Conservation (phyloP, 1,140 invertebrate species). For the Helicoverpa armigera region DNA sequence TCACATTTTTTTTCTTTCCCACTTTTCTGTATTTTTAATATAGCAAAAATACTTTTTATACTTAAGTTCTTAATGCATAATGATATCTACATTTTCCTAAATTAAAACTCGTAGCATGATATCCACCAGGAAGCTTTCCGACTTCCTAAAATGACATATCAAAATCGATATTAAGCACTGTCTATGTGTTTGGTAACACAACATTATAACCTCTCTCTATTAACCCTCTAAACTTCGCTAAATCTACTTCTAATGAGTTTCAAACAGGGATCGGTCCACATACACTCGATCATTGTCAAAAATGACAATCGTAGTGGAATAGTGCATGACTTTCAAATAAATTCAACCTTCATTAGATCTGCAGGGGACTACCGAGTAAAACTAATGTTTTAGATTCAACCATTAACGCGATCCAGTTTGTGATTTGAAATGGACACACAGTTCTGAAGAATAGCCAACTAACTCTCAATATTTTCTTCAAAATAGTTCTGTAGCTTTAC, state of each 20-base stretch:
- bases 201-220: slow-evolving; percentile 5
- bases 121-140: too few relatives aligned
- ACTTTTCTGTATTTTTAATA: too few relatives aligned
- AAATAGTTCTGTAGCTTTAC: too few relatives aligned
- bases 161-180: too few relatives aligned
- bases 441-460: neutral
- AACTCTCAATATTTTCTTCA: neutral
- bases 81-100: too few relatives aligned
- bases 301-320: slow-evolving; percentile 36
- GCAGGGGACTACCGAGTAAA: slow-evolving; percentile 31
- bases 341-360: slow-evolving; percentile 47
- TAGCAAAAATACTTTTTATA: too few relatives aligned
- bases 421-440: slow-evolving; percentile 41
- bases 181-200: too few relatives aligned
- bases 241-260: slow-evolving; percentile 33
- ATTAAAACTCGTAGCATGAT: too few relatives aligned
- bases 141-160: neutral
- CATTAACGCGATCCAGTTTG: slow-evolving; percentile 45
- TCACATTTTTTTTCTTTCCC: too few relatives aligned
- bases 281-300: slow-evolving; percentile 45
- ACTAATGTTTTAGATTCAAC: slow-evolving; percentile 49
- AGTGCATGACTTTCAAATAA: slow-evolving; percentile 51
- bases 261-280: slow-evolving; percentile 28
- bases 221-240: slow-evolving; percentile 16
- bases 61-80: too few relatives aligned